Conservation (phyloP, 2,113 vertebrate genomes). For the Blennius ocellaris region DNA sequence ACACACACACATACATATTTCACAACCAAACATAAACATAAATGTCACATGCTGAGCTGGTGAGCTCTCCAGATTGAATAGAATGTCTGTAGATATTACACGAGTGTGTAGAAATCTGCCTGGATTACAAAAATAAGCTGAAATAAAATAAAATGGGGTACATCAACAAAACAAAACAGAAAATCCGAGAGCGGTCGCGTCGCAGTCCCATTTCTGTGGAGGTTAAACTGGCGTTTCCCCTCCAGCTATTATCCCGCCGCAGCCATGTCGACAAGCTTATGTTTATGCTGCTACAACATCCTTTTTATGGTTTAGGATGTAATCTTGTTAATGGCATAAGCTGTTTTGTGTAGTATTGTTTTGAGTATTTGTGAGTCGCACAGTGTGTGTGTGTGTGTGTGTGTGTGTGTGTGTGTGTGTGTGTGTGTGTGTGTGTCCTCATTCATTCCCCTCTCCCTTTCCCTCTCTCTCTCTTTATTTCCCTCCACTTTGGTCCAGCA, state of each 20-base stretch:
- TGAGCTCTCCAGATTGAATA: conserved; percentile 20
- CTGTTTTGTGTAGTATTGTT: conserved; percentile 67
- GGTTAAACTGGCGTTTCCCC: conserved; percentile 66
- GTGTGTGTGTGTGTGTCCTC: conserved; percentile 24
- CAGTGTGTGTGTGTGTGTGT: conserved; percentile 12
- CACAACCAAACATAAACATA: conserved; percentile 46
- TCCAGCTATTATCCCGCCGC: conserved; percentile 61
- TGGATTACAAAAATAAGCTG: conserved; percentile 8
- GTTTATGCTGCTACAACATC: conserved; percentile 73
- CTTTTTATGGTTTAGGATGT: conserved; percentile 72
- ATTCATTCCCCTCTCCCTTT: not conserved
- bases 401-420: conserved; percentile 10
- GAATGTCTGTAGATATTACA: conserved; percentile 49
- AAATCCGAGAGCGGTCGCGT: conserved; percentile 50
- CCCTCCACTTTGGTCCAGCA: conserved; percentile 15
- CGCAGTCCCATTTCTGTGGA: conserved; percentile 63
- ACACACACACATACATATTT: conserved; percentile 55
- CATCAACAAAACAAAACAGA: conserved; percentile 17
- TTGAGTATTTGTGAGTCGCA: conserved; percentile 40
- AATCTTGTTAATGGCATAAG: conserved; percentile 79
- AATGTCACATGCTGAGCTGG: conserved; percentile 40
- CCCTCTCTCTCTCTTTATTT: conserved; percentile 3
- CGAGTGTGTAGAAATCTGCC: conserved; percentile 28
- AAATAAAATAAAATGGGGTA: not conserved
- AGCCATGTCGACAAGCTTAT: conserved; percentile 69